Evolutionary conservation across 1,140 invertebrate species (phyloP), one percentile per base, ranked within the genome.

Genomic region (Archegozetes longisetosus): DNA sequence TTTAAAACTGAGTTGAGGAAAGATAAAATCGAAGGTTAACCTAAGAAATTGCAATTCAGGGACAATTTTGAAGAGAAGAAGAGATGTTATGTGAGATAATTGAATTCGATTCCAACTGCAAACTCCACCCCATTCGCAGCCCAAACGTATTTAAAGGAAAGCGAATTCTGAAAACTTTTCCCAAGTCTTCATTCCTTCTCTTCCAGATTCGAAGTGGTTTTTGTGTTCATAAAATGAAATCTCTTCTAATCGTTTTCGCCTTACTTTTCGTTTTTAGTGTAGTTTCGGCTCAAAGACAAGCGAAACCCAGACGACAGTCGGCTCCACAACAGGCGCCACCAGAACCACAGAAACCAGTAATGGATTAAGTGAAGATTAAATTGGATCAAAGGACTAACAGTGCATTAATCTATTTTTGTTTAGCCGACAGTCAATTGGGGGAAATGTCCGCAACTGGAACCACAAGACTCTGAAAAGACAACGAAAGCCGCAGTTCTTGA

Each of bases 401-500:
- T 22, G 2, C 17, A 52, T 20, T n/a, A 22, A 24, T 53, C 25
- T 25, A n/a, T 28, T 54, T 14, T 58, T 3, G 12, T 55, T 58
- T 25, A 23, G 54, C 60, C 60, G 22, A 52, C 23, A 17, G 59
- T 61, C 27, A 20, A 40, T 28, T 61, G 60, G 60, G 60, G 60
- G 2, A 59, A 23, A 23, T 61, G 60, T 57, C 60, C 60, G 48
- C 60, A 61, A 58, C 51, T 61, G 58, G 60, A 28, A 14, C 60
- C 60, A 9, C 6, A 56, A 17, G 60, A 61, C 25, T 9, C 20
- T 24, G 52, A 61, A 20, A 32, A 24, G 6, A 47, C 48, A 32
- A 2, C 29, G 13, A 61, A 61, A 32, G 28, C 60, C 13, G 27
- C 48, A 3, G 29, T 61, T 28, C 24, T 61, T 12, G 23, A 58